phyloP scores from a whole-genome alignment of 2,888 invertebrate species.

The Balanococcus diminutus region DNA sequence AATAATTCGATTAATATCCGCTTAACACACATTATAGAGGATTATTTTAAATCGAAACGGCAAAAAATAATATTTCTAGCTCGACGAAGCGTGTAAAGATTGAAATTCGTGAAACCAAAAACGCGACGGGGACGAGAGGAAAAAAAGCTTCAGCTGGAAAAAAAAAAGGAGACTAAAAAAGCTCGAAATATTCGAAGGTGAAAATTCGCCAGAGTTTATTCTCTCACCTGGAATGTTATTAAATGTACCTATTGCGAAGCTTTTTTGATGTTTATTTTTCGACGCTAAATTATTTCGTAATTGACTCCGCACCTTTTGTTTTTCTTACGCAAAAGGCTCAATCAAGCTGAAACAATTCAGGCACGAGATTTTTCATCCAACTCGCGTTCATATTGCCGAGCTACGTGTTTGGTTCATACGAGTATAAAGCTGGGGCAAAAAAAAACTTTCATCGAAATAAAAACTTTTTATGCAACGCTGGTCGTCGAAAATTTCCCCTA shows the following conservation, averaged over 20 bases:
- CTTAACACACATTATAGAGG: constrained; percentile 14
- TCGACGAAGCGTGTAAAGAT: constrained; percentile 18
- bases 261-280: constrained; percentile 16
- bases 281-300: background rate
- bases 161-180: background rate
- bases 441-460: background rate
- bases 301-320: background rate
- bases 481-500: background rate
- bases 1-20: constrained; percentile 38
- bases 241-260: background rate
- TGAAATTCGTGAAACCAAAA: background rate
- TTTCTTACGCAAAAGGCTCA: constrained; percentile 1
- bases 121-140: background rate
- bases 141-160: background rate
- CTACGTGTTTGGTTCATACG: background rate
- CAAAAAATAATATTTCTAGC: background rate
- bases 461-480: background rate
- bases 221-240: constrained; percentile 25
- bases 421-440: background rate
- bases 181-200: background rate
- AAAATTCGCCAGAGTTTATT: constrained; percentile 1
- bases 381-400: too few relatives aligned
- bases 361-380: background rate
- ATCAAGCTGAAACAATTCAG: background rate
- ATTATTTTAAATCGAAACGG: constrained; percentile 18